Evolutionary conservation across 2,113 vertebrate species (phyloP).

Genomic region (Perccottus glenii): DNA sequence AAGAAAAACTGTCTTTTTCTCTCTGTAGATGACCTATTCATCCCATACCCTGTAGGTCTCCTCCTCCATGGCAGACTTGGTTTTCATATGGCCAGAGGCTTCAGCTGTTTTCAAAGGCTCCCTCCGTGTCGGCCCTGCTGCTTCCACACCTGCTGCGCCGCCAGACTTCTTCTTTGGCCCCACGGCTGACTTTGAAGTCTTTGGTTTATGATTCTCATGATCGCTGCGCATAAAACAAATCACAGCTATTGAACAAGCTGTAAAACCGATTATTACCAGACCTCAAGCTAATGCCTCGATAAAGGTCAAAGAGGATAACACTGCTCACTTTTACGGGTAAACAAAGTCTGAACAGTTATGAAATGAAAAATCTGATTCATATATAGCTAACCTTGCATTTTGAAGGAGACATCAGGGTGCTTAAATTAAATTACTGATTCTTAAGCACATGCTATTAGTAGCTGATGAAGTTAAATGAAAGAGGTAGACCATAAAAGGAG

Average conservation of each 20-base stretch:
- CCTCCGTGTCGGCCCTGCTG: slow-evolving; percentile 31
- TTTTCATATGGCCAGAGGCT: slow-evolving; percentile 45
- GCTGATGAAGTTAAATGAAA: slow-evolving; percentile 59
- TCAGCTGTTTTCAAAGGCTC: slow-evolving; percentile 37
- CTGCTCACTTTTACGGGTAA: slow-evolving; percentile 16
- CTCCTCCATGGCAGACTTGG: slow-evolving; percentile 51
- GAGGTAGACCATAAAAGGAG: slow-evolving; percentile 9
- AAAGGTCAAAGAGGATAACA: slow-evolving; percentile 41
- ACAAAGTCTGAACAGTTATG: slow-evolving; percentile 38
- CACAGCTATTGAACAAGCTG: slow-evolving; percentile 30
- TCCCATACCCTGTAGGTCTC: slow-evolving; percentile 78
- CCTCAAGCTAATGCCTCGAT: slow-evolving; percentile 24
- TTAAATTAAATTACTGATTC: slow-evolving; percentile 47
- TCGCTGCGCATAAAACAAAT: slow-evolving; percentile 66
- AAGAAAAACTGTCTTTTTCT: slow-evolving; percentile 20
- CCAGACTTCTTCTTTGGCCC: slow-evolving; percentile 43
- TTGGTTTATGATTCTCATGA: slow-evolving; percentile 62
- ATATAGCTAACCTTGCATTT: slow-evolving; percentile 34
- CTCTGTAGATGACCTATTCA: slow-evolving; percentile 4
- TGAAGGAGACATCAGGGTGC: slow-evolving; percentile 28
- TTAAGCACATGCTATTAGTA: slow-evolving; percentile 35
- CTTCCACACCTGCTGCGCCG: slow-evolving; percentile 10
- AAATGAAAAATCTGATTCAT: slow-evolving; percentile 23
- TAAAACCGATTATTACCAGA: slow-evolving; percentile 40
- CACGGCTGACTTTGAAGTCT: slow-evolving; percentile 50